Conservation (phyloP, 2,113 vertebrate species). For the Cathartes aura region DNA sequence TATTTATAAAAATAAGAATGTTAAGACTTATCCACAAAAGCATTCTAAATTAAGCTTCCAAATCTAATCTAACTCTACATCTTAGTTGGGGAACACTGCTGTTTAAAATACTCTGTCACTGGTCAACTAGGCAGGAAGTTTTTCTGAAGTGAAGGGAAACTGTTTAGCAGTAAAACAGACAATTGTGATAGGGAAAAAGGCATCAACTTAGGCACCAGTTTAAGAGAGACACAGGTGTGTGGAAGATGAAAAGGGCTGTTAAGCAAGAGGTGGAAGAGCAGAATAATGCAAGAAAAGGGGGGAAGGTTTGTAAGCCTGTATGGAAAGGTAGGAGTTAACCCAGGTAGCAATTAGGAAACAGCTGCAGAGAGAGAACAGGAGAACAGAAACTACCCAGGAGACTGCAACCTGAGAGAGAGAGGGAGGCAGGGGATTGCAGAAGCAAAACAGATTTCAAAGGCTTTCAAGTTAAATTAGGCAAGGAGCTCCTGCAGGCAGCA, state of each 20-base stretch:
- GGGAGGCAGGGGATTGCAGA: not conserved
- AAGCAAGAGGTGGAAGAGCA: not conserved
- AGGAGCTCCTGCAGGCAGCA: not conserved
- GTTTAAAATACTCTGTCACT: not conserved
- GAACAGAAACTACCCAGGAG: not conserved
- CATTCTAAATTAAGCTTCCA: not conserved
- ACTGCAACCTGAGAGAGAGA: constrained; percentile 1
- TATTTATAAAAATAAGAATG: not conserved
- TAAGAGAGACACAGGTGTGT: not conserved
- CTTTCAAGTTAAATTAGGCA: not conserved
- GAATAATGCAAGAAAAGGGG: not conserved
- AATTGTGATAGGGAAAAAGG: not conserved
- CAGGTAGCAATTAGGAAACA: not conserved
- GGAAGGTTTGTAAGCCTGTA: not conserved
- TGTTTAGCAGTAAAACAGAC: not conserved
- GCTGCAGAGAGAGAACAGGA: not conserved
- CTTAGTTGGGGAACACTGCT: not conserved
- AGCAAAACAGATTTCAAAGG: not conserved
- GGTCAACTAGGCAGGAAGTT: not conserved
- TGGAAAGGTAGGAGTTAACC: constrained; percentile 11
- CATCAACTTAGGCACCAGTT: not conserved
- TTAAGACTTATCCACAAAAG: not conserved
- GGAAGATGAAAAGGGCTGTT: not conserved
- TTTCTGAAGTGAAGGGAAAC: not conserved
- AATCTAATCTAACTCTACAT: not conserved